Evolutionary conservation across 1,140 invertebrate genomes (phyloP), one percentile per base, ranked within the genome.

Genomic region (Drosophila pruinosa): DNA sequence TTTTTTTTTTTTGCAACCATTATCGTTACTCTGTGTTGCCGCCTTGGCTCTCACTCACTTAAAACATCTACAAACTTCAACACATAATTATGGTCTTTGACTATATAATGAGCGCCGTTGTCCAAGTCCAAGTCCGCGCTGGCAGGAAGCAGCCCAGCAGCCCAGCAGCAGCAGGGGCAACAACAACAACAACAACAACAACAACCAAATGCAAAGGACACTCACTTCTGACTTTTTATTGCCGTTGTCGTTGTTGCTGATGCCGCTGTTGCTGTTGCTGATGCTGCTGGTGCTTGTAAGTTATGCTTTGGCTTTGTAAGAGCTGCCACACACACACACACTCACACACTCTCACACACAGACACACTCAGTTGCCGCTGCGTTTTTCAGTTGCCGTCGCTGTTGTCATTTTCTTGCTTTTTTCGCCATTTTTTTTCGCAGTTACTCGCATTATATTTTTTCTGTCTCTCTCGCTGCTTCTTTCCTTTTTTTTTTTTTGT

Each of bases 1-100:
- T n/a, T 31, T 43, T 26, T 22, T 14, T 14, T 19, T 45, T 43
- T 43, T 24, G 31, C 14, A 28, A 56, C 48, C 48, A 59, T 65
- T 67, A 59, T 71, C 47, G 43, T 67, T 64, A 61, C 57, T 47
- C 10, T 28, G 19, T 28, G 21, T 45, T 54, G 53, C 24, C 68
- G 19, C 59, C 45, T 38, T 17, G 17, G 54, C 52, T 62, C 61
- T 71, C 61, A 50, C 63, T 65, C 58, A 64, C 67, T 75, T 85
- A 61, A 75, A 75, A 70, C 67, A 72, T 78, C 78, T 85, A 85
- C 68, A 80, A 86, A 89, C 83, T 88, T 88, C 82, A 88, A 79
- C 83, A 88, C 82, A 89, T 88, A 88, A 88, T 88, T 88, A 88
- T 88, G 83, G 82, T 88, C 82, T 88, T 88, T 88, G 82, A 89